Conservation (phyloP, 2,888 invertebrate species). For the Tenthredo scrophulariae region DNA sequence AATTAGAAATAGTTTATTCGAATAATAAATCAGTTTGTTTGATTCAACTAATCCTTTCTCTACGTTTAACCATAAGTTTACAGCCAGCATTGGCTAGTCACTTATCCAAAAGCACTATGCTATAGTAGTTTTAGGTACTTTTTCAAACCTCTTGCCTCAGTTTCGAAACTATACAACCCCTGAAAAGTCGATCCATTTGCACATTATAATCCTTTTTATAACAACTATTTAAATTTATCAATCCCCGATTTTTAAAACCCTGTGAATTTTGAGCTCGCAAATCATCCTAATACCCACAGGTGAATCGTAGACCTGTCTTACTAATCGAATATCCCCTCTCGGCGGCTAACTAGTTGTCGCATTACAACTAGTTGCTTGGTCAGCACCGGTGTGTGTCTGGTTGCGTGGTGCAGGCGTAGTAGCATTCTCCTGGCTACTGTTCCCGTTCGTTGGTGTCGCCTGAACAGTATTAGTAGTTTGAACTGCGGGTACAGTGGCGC, state of each 20-base stretch:
- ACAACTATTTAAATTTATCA: not conserved
- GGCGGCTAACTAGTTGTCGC: conserved; percentile 56
- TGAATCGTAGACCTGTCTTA: not conserved
- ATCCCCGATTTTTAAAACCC: not conserved
- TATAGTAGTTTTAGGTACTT: not conserved
- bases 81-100: not conserved
- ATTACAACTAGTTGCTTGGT: conserved; percentile 54
- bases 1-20: not conserved
- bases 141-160: not conserved
- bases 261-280: not conserved
- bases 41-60: not conserved
- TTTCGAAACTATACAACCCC: not conserved
- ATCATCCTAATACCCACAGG: not conserved
- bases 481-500: conserved; percentile 73
- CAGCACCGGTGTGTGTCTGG: conserved; percentile 27
- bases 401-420: conserved; percentile 55
- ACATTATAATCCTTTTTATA: not conserved
- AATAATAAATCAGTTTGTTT: not conserved
- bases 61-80: not conserved
- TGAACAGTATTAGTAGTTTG: conserved; percentile 56
- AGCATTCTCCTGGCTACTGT: conserved; percentile 57
- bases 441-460: conserved; percentile 56
- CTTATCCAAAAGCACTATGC: not conserved
- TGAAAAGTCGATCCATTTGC: not conserved
- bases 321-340: not conserved